These are phyloP conservation scores for Hypsibius dujardini DNA, from an alignment of 1,140 invertebrate genomes.

Conservation along the genomic window DNA sequence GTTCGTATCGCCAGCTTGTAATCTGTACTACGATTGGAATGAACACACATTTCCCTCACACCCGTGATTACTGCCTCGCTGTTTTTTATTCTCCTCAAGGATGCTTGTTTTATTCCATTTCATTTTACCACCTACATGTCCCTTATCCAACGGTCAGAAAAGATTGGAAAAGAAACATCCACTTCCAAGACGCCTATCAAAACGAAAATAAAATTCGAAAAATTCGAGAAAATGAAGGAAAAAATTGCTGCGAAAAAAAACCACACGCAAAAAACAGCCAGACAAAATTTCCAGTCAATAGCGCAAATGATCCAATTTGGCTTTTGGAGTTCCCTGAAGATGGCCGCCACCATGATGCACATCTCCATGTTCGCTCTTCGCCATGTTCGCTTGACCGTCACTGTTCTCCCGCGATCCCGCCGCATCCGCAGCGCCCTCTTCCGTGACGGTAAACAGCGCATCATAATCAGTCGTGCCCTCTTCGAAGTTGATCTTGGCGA, in stretches of 20 bases:
- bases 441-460: constrained; percentile 7
- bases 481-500: background rate
- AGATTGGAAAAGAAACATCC: no score
- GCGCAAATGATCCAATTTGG: background rate
- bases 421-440: background rate
- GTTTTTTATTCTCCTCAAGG: no score
- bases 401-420: background rate
- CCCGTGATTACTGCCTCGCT: no score
- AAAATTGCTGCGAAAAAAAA: background rate
- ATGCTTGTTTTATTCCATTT: no score
- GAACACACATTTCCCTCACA: no score
- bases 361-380: background rate
- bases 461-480: constrained; percentile 8
- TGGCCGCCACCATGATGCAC: background rate
- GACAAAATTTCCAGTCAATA: background rate
- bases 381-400: background rate
- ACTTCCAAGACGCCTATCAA: no score
- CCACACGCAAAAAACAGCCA: background rate
- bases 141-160: no score
- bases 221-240: no score
- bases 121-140: no score
- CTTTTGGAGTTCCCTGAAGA: background rate
- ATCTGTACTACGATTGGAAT: no score
- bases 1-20: no score
- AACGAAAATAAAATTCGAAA: no score